Conservation (phyloP, 1,140 invertebrate genomes). For the Antheraea mylitta region DNA sequence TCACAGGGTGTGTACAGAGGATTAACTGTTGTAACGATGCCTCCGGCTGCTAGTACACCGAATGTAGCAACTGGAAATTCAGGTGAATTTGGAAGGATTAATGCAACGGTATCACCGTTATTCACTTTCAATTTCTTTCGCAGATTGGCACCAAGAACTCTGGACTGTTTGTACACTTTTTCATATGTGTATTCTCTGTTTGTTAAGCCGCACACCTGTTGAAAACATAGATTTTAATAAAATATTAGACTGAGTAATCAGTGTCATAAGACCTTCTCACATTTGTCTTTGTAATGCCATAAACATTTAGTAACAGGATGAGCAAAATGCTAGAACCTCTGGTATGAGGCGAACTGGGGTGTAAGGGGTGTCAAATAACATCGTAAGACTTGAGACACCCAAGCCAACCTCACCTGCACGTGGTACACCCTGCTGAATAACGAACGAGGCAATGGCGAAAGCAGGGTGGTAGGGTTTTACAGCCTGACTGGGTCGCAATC, state of each 20-base stretch:
- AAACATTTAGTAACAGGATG: too few relatives aligned
- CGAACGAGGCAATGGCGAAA: too few relatives aligned
- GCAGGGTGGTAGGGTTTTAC: too few relatives aligned
- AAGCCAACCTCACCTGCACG: too few relatives aligned
- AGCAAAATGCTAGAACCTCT: too few relatives aligned
- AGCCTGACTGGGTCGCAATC: too few relatives aligned
- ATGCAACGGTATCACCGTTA: constrained; percentile 84
- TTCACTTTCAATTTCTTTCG: constrained; percentile 82
- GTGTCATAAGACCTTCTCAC: too few relatives aligned
- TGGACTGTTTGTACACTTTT: constrained; percentile 81
- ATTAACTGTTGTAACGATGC: constrained; percentile 88
- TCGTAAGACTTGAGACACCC: too few relatives aligned
- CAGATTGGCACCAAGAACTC: constrained; percentile 84
- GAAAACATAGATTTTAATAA: neutral
- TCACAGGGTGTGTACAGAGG: constrained; percentile 89
- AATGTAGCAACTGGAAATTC: constrained; percentile 85
- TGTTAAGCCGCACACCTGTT: constrained; percentile 84
- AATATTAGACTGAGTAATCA: neutral
- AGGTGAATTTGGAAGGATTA: constrained; percentile 88
- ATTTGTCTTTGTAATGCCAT: too few relatives aligned
- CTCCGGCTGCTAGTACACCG: constrained; percentile 84
- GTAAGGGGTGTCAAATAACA: too few relatives aligned
- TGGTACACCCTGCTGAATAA: too few relatives aligned
- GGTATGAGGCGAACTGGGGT: too few relatives aligned
- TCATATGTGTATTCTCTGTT: constrained; percentile 85